phyloP scores from a whole-genome alignment of 92 coral and sea anemone species.

The Porites cylindrica region DNA sequence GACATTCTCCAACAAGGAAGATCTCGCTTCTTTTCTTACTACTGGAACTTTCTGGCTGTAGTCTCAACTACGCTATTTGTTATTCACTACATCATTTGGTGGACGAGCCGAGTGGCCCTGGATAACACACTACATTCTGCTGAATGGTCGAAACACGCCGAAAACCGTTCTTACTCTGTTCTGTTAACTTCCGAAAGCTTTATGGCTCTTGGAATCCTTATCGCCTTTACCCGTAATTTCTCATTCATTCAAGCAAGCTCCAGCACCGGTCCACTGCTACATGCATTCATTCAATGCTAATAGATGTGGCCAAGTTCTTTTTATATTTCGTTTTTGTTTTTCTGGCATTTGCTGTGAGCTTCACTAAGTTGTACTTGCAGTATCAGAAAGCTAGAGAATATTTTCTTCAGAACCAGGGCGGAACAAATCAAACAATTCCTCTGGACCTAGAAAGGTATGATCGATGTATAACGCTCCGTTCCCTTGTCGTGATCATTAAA shows the following conservation, averaged over 20 bases:
- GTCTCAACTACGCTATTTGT: conserved; percentile 26
- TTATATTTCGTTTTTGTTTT: conserved; percentile 75
- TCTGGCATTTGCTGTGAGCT: conserved; percentile 78
- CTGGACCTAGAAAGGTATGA: neutral
- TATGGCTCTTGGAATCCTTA: conserved; percentile 25
- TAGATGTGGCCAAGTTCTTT: conserved; percentile 81
- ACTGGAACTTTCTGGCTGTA: conserved; percentile 36
- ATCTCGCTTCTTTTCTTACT: conserved; percentile 40
- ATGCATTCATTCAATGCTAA: conserved; percentile 77
- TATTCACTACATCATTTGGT: conserved; percentile 44
- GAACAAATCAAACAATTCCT: neutral
- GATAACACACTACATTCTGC: neutral
- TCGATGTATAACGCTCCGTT: neutral
- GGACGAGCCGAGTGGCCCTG: conserved; percentile 15
- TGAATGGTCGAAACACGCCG: neutral
- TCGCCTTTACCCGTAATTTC: conserved; percentile 39
- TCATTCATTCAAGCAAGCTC: conserved; percentile 42
- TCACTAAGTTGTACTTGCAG: conserved; percentile 81
- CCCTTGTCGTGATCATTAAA: too few species aligned
- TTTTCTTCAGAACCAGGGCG: neutral
- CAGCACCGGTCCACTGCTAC: conserved; percentile 79
- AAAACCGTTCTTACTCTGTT: neutral
- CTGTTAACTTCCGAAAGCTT: conserved; percentile 56
- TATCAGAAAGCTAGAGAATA: neutral
- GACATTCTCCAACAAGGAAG: conserved; percentile 46